phyloP scores from a whole-genome alignment of 2,797 vertebrate genomes.

The Hybognathus amarus region DNA sequence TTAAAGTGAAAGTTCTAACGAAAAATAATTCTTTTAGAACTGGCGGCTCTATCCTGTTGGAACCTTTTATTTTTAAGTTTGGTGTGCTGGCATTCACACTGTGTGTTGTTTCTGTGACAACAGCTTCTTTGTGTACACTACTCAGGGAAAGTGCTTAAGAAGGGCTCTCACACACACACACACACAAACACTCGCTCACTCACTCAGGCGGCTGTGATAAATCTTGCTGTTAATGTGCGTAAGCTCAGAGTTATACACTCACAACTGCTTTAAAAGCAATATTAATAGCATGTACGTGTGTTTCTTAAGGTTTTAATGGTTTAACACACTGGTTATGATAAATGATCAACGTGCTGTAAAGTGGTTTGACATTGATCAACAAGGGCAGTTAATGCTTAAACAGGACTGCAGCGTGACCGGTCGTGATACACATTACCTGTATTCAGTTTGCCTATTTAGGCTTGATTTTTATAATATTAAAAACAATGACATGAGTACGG shows the following conservation, averaged over 20 bases:
- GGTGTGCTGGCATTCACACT: background rate
- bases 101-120: conserved; percentile 43
- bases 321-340: background rate
- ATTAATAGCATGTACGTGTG: background rate
- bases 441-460: background rate
- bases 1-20: background rate
- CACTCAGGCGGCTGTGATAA: conserved; percentile 39
- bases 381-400: background rate
- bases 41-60: background rate
- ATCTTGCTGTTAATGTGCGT: conserved; percentile 14
- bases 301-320: background rate
- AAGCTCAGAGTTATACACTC: background rate
- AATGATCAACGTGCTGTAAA: conserved; percentile 23
- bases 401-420: background rate
- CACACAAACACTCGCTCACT: conserved; percentile 43
- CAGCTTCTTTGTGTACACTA: conserved; percentile 44
- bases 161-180: conserved; percentile 33
- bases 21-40: background rate
- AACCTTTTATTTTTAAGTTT: background rate
- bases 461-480: background rate
- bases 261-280: background rate
- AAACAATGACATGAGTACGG: background rate
- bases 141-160: conserved; percentile 54
- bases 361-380: conserved; percentile 1
- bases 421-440: background rate